These are phyloP conservation scores for Hemiprocne comata DNA, from an alignment of 2,113 vertebrate species.

Conservation along the genomic window DNA sequence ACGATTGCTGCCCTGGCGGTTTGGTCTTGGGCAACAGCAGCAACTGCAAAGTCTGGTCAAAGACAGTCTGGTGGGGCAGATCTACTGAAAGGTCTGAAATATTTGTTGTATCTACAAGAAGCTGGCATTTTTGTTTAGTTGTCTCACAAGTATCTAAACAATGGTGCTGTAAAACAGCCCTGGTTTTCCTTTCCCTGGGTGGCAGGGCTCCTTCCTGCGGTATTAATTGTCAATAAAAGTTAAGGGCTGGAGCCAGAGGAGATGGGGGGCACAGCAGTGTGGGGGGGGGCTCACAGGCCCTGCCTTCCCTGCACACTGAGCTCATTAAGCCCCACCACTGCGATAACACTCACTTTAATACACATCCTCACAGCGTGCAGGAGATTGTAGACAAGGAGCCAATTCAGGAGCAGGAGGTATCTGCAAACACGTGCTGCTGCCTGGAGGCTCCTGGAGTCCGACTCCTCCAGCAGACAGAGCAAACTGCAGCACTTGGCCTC, in stretches of 20 bases:
- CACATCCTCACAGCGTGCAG: neutral
- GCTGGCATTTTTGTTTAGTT: neutral
- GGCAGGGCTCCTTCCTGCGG: neutral
- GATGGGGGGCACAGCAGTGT: neutral
- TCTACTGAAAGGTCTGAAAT: neutral
- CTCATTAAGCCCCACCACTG: neutral
- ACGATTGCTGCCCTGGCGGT: neutral
- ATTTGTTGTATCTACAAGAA: neutral
- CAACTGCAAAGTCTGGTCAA: neutral
- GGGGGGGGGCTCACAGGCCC: neutral
- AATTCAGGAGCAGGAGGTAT: neutral
- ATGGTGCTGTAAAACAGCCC: neutral
- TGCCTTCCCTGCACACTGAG: neutral
- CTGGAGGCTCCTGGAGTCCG: accelerated
- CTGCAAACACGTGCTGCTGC: neutral
- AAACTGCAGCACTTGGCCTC: neutral
- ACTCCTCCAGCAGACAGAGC: neutral
- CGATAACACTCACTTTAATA: neutral
- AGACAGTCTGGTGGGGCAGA: neutral
- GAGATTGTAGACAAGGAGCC: neutral
- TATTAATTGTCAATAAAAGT: neutral
- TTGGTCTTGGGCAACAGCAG: neutral
- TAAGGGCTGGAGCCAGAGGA: neutral
- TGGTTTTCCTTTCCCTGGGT: neutral
- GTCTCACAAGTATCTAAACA: neutral